These are phyloP conservation scores for Paramuricea clavata DNA, from an alignment of 92 coral and sea anemone genomes.

Conservation along the genomic window DNA sequence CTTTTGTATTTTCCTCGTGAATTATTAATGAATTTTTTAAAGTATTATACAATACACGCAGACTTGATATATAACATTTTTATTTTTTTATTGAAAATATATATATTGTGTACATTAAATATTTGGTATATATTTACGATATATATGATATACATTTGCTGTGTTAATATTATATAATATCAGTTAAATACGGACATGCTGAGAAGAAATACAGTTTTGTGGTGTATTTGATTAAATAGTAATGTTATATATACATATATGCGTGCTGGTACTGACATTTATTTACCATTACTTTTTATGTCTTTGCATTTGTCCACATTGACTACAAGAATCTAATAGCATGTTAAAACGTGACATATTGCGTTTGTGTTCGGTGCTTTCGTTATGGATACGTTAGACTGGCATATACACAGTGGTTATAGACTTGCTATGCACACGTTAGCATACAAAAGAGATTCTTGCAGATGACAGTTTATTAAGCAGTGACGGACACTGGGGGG, in stretches of 20 bases:
- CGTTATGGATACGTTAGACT: neutral
- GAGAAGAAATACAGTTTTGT: too few species aligned
- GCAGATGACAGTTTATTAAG: neutral
- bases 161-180: neutral
- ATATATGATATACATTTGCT: neutral
- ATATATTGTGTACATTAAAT: constrained; percentile 1
- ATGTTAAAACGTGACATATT: neutral
- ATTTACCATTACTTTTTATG: neutral
- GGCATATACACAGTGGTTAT: neutral
- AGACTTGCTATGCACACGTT: neutral
- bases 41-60: neutral
- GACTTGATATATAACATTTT: neutral
- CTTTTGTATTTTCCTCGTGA: too few species aligned
- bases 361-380: neutral
- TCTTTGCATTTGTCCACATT: neutral
- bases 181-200: too few species aligned
- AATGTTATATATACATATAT: too few species aligned
- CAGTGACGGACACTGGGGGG: too few species aligned
- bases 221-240: neutral
- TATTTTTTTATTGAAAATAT: neutral
- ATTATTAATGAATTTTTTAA: too few species aligned
- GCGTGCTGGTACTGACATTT: neutral
- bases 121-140: neutral
- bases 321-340: neutral
- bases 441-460: neutral